phyloP scores from a whole-genome alignment of 2,113 vertebrate genomes.

The Ascaphus truei region DNA sequence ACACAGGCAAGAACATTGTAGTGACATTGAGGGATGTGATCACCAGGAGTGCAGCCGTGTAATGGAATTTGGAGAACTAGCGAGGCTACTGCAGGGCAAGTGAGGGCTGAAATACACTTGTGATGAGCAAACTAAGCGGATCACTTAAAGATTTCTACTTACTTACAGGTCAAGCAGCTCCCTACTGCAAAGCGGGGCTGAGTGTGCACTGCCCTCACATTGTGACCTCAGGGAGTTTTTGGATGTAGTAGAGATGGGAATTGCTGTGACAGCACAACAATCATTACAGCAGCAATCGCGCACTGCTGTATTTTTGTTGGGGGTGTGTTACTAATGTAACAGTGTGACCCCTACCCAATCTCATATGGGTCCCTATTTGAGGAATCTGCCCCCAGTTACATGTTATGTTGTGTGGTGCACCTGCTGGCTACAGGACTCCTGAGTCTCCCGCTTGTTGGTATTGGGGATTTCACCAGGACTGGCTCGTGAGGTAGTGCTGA shows the following conservation, averaged over 20 bases:
- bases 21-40: slow-evolving; percentile 23
- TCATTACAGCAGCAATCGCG: too few relatives aligned
- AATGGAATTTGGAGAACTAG: slow-evolving; percentile 15
- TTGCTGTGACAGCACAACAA: not conserved
- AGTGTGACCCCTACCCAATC: too few relatives aligned
- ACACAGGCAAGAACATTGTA: slow-evolving; percentile 8
- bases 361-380: too few relatives aligned
- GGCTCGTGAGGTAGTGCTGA: too few relatives aligned
- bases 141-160: not conserved
- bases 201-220: not conserved
- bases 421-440: too few relatives aligned
- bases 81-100: slow-evolving; percentile 15
- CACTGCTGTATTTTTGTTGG: too few relatives aligned
- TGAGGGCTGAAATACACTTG: slow-evolving; percentile 18
- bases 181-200: not conserved
- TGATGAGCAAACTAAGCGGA: slow-evolving; percentile 12
- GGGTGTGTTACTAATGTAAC: too few relatives aligned
- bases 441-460: too few relatives aligned
- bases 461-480: too few relatives aligned
- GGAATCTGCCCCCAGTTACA: too few relatives aligned
- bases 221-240: not conserved
- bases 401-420: too few relatives aligned
- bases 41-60: slow-evolving; percentile 13
- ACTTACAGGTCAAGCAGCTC: not conserved
- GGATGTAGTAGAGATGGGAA: not conserved